Percentiles rank a stretch among this genome's conserved stretches.
phyloP scores from a whole-genome alignment of 2,797 vertebrate species.

The Danio tinwini region DNA sequence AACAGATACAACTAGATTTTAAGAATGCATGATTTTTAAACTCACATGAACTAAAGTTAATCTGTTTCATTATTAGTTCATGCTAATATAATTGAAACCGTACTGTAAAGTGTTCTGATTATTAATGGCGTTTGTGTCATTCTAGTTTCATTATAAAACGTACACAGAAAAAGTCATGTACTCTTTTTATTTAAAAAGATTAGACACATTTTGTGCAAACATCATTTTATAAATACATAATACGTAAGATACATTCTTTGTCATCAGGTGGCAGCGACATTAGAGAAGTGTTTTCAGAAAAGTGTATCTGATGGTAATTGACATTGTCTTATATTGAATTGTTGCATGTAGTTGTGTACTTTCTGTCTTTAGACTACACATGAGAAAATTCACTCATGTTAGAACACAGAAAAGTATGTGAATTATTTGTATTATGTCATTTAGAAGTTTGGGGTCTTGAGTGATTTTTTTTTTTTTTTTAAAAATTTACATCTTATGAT shows the following conservation, averaged over 20 bases:
- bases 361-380: not conserved
- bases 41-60: no score
- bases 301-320: constrained; percentile 25
- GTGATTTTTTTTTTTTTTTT: not conserved
- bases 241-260: constrained; percentile 77
- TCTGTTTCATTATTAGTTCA: no score
- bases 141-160: not conserved
- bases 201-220: constrained; percentile 31
- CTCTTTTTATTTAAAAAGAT: constrained; percentile 27
- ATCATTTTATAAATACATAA: constrained; percentile 72
- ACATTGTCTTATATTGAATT: not conserved
- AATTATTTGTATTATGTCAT: not conserved
- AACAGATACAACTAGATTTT: no score
- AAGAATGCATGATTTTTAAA: no score
- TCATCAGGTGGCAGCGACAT: constrained; percentile 35
- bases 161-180: not conserved
- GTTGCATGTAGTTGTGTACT: not conserved
- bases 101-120: no score
- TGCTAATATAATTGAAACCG: no score
- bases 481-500: no score
- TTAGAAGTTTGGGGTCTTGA: not conserved
- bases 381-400: not conserved
- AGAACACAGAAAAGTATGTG: not conserved
- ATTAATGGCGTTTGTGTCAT: no score
- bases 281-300: constrained; percentile 1